Evolutionary conservation across 2,797 vertebrate genomes (phyloP).

Genomic region (Pangasius djambal): DNA sequence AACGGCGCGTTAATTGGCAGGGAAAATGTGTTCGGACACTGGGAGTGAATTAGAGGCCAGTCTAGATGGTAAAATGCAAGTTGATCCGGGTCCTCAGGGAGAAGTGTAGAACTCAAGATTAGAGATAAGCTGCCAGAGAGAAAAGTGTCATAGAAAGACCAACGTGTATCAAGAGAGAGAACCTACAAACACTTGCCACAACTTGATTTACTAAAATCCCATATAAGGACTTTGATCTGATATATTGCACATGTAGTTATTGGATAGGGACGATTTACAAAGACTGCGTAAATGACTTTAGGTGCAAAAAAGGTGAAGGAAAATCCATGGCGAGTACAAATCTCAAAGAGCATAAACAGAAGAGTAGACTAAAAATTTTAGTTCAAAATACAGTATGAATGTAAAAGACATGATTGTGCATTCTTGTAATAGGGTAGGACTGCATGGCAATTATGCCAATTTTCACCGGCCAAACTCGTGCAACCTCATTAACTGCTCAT

Average conservation of each 20-base stretch:
- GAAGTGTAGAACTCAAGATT: background rate
- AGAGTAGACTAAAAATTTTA: background rate
- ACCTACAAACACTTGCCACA: background rate
- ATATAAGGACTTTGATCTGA: background rate
- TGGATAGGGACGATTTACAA: background rate
- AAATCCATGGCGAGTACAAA: background rate
- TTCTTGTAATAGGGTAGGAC: background rate
- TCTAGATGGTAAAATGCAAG: slow-evolving; percentile 23
- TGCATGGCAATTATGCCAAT: background rate
- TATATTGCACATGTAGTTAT: background rate
- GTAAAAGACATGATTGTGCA: background rate
- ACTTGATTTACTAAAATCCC: background rate
- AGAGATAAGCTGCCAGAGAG: background rate
- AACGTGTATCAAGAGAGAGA: background rate
- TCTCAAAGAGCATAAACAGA: background rate
- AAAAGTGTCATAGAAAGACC: background rate
- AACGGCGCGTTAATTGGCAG: slow-evolving; percentile 64
- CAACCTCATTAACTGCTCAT: background rate
- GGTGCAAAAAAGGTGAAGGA: background rate
- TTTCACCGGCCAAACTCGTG: background rate
- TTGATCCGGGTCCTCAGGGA: slow-evolving; percentile 32
- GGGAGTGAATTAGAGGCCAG: slow-evolving; percentile 58
- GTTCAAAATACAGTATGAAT: background rate
- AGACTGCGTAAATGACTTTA: background rate
- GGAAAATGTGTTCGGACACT: slow-evolving; percentile 59